Evolutionary conservation across 2,888 invertebrate genomes (phyloP).

Genomic region (Eilema depressum): DNA sequence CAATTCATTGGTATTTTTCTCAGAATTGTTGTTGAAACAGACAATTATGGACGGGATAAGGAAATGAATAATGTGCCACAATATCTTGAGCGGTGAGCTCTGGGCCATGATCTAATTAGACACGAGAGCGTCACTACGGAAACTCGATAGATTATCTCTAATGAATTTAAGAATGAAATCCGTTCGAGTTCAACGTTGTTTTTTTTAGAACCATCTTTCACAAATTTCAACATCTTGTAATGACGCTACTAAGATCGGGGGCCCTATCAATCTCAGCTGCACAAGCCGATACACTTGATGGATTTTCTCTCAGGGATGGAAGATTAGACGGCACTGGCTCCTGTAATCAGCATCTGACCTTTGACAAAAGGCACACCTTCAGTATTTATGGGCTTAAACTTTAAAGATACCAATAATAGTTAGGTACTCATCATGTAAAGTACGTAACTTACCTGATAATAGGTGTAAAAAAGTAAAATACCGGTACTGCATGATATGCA

Average conservation of each 20-base stretch:
- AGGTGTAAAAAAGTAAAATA: no score
- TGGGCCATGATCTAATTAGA: conserved; percentile 64
- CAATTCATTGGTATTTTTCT: conserved; percentile 18
- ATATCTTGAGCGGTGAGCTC: conserved; percentile 43
- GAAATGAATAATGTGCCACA: conserved; percentile 56
- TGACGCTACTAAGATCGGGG: no score
- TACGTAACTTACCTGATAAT: no score
- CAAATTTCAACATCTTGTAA: no score
- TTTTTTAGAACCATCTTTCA: neutral
- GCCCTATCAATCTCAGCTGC: no score
- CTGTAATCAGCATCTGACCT: no score
- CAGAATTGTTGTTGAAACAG: conserved; percentile 28
- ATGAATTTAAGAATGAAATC: neutral
- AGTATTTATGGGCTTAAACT: no score
- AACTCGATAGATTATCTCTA: neutral
- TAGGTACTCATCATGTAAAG: no score
- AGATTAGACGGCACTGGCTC: neutral
- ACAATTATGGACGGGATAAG: conserved; percentile 57
- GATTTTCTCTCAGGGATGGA: neutral
- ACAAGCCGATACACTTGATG: no score
- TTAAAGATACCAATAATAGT: no score
- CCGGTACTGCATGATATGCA: no score
- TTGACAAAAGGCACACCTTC: no score
- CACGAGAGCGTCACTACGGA: conserved; percentile 50
- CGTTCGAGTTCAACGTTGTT: neutral